These are phyloP conservation scores for Sisyra terminalis DNA, from an alignment of 2,888 invertebrate species.

Conservation along the genomic window DNA sequence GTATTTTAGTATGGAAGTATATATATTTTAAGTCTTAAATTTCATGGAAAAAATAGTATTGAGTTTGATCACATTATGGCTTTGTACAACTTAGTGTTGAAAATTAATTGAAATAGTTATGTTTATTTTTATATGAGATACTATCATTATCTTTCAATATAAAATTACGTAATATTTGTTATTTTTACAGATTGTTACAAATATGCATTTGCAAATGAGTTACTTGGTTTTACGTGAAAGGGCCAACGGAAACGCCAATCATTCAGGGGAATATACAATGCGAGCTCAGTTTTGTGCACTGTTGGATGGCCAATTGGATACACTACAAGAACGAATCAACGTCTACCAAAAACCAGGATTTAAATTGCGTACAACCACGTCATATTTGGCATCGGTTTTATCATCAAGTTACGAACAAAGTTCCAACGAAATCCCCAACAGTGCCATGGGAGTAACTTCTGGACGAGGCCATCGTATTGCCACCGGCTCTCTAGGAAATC, in stretches of 20 bases:
- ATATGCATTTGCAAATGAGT: conserved; percentile 38
- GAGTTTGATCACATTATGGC: no score
- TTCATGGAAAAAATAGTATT: no score
- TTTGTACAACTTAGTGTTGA: no score
- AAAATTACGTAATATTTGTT: not conserved
- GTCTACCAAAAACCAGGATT: conserved; percentile 16
- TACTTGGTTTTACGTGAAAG: conserved; percentile 30
- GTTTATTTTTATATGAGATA: no score
- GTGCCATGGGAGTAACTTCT: not conserved
- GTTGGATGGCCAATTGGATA: conserved; percentile 35
- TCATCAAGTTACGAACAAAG: conserved; percentile 8
- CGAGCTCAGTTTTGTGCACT: conserved; percentile 36
- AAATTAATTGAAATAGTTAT: no score
- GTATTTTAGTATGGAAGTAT: no score
- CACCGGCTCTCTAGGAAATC: not conserved
- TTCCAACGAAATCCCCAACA: not conserved
- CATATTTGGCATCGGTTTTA: conserved; percentile 8
- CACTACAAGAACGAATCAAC: conserved; percentile 27
- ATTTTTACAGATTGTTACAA: conserved; percentile 29
- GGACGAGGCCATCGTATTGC: conserved; percentile 6
- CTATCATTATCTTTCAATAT: not conserved
- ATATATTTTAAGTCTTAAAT: no score
- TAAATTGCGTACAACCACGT: conserved; percentile 19
- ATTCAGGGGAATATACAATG: conserved; percentile 23
- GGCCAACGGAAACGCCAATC: conserved; percentile 19